Evolutionary conservation across 2,888 invertebrate genomes (phyloP), one percentile per base, ranked within the genome.

Genomic region (Leptothorax acervorum): DNA sequence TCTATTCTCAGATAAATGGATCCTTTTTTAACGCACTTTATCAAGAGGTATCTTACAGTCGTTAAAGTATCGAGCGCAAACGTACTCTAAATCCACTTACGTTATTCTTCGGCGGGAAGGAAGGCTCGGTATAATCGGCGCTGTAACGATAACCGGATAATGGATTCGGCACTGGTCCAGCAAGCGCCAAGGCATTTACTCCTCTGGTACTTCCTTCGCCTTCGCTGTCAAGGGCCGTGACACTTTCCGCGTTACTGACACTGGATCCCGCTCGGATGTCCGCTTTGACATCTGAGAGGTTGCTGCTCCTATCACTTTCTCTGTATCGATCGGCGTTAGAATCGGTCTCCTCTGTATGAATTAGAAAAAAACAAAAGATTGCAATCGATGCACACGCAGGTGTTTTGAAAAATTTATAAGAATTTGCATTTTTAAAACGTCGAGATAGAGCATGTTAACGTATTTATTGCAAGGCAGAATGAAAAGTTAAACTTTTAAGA

Each of bases 281-380:
- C 88, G 98, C 96, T 95, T 99, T 99, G 93, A 98, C 95, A 95
- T 98, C 98, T 89, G 98, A 98, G 92, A 98, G 98, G 94, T 98
- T 98, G 75, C 98, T 98, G 92, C 98, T 98, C 90, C 98, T 96
- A 94, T 99, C 98, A 84, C 98, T 98, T 93, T 97, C 97, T 90
- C 97, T 94, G 90, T 95, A 95, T 85, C 95, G 94, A 92, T 95
- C 95, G 71, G 94, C 94, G 87, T 95, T 95, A 82, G 94, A 95
- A 87, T 95, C 95, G 62, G 95, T 95, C 87, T 95, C 95, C 91
- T 95, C 95, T 93, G 95, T 87, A 83, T 65, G 18, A 5, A 53
- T 31, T 42, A 48, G 48, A 57, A 65, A n/a, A 63, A 18, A 63
- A 23, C 0, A 23, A 65, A 65, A 62, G 23, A 55, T 5, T 45